phyloP scores from a whole-genome alignment of 1,140 invertebrate genomes.

The Habropoda laboriosa region DNA sequence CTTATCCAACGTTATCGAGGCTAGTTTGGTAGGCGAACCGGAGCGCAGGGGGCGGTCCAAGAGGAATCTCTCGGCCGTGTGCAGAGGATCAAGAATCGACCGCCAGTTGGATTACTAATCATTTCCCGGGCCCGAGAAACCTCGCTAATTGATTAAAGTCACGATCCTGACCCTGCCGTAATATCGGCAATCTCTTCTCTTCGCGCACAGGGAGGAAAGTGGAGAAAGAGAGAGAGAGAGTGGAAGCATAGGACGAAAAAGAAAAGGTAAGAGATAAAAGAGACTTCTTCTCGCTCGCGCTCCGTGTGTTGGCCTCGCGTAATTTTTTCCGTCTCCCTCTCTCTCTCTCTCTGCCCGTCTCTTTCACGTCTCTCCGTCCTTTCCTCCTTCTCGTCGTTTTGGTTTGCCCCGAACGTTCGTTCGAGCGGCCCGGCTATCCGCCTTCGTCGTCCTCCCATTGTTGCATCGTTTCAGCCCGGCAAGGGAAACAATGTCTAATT shows the following conservation, averaged over 20 bases:
- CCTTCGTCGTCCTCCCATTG: slow-evolving; percentile 51
- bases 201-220: slow-evolving; percentile 41
- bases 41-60: not conserved
- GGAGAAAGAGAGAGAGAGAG: not conserved
- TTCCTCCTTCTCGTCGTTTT: slow-evolving; percentile 21
- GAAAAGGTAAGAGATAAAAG: slow-evolving; percentile 5
- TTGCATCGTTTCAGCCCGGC: slow-evolving; percentile 55
- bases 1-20: slow-evolving; percentile 2
- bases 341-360: not conserved
- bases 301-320: slow-evolving; percentile 18
- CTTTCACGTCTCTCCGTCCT: slow-evolving; percentile 4
- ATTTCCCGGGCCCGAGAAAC: slow-evolving; percentile 80
- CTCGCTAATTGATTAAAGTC: slow-evolving; percentile 78
- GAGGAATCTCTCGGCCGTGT: slow-evolving; percentile 58
- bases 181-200: slow-evolving; percentile 74
- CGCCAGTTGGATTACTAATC: slow-evolving; percentile 78
- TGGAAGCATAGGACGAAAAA: not conserved
- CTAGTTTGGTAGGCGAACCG: not conserved
- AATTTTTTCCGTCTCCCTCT: slow-evolving; percentile 30
- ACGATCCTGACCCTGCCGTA: slow-evolving; percentile 74
- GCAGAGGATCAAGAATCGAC: slow-evolving; percentile 59
- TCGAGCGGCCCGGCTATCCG: slow-evolving; percentile 8
- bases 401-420: slow-evolving; percentile 23
- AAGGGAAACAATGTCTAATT: slow-evolving; percentile 72
- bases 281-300: not conserved